phyloP scores from a whole-genome alignment of 2,113 vertebrate species.

The Orthonyx spaldingii region DNA sequence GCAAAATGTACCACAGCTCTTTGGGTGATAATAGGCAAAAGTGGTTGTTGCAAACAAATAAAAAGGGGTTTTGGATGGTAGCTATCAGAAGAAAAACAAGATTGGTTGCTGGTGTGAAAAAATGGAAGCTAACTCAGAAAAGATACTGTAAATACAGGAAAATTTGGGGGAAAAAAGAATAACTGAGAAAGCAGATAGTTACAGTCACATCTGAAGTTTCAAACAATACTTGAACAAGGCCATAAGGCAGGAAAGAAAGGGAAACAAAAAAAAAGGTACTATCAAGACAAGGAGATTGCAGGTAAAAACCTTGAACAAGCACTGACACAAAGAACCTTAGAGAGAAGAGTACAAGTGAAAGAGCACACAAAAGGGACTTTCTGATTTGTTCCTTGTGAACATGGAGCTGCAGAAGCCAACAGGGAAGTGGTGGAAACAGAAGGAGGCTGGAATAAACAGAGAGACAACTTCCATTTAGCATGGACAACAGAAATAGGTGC shows the following conservation, averaged over 20 bases:
- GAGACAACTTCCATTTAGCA: neutral
- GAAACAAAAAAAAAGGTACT: accelerated
- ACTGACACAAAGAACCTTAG: neutral
- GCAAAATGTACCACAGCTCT: neutral
- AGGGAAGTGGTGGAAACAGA: neutral
- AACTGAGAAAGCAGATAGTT: too few relatives aligned
- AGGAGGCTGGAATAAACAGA: neutral
- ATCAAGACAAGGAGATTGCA: neutral
- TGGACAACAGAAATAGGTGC: neutral
- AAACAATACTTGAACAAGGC: neutral
- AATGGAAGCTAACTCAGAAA: neutral
- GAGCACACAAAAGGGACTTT: neutral
- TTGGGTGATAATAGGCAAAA: neutral
- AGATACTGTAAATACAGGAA: neutral
- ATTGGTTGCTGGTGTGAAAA: neutral
- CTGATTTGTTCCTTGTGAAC: neutral
- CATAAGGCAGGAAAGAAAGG: neutral
- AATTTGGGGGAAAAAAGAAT: too few relatives aligned
- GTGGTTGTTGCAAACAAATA: neutral
- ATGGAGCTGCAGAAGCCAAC: neutral
- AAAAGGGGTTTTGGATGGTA: neutral
- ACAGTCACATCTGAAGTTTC: too few relatives aligned
- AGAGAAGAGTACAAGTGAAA: neutral
- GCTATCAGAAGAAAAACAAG: neutral
- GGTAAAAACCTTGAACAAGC: neutral